A percentile compares a stretch with the other conserved stretches of the same genome.
Conservation (phyloP, 2,888 invertebrate genomes). For the Noctua comes region DNA sequence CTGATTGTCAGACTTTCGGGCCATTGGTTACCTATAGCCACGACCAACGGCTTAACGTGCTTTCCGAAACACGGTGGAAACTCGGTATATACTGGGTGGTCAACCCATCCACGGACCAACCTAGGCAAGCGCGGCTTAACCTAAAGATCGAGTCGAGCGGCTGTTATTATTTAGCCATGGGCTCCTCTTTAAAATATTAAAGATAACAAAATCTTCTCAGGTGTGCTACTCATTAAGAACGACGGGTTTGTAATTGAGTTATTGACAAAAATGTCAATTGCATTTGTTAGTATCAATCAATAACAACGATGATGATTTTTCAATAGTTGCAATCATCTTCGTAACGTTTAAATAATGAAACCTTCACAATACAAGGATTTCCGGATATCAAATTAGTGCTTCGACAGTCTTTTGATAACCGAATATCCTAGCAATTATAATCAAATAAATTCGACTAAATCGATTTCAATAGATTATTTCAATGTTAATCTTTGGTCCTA, state of each 20-base stretch:
- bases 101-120: too few relatives aligned
- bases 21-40: too few relatives aligned
- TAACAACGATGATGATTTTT: background rate
- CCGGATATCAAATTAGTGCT: slow-evolving; percentile 48
- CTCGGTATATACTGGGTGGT: too few relatives aligned
- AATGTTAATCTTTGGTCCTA: slow-evolving; percentile 51
- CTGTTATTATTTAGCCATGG: too few relatives aligned
- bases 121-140: too few relatives aligned
- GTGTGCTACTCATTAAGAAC: background rate
- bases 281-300: slow-evolving; percentile 6
- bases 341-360: slow-evolving; percentile 34
- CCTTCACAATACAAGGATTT: slow-evolving; percentile 50
- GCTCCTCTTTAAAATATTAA: too few relatives aligned
- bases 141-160: too few relatives aligned
- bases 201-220: background rate
- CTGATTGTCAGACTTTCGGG: too few relatives aligned
- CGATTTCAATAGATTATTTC: slow-evolving; percentile 45
- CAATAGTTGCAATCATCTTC: slow-evolving; percentile 9
- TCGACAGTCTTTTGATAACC: slow-evolving; percentile 23
- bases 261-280: background rate
- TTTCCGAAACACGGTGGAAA: too few relatives aligned
- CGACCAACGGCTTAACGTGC: too few relatives aligned
- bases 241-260: background rate
- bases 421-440: slow-evolving; percentile 52
- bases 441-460: slow-evolving; percentile 42